phyloP scores from a whole-genome alignment of 64 coral and sea anemone species.

The Pocillopora verrucosa region DNA sequence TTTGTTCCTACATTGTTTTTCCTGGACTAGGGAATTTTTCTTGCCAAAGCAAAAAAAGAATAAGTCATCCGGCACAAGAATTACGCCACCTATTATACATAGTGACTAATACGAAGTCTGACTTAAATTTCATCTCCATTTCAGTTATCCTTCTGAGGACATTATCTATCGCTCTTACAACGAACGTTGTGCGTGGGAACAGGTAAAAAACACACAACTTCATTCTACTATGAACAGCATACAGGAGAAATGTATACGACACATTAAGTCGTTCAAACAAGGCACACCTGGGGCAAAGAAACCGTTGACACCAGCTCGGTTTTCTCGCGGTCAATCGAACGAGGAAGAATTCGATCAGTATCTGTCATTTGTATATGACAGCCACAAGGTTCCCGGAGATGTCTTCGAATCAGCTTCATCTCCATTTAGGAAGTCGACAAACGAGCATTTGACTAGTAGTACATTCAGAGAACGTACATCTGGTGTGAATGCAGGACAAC shows the following conservation, averaged over 20 bases:
- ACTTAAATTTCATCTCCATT: neutral
- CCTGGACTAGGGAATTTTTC: too few species aligned
- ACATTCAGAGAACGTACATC: neutral
- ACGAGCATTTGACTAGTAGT: neutral
- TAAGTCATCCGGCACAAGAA: too few species aligned
- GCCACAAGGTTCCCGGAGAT: conserved; percentile 7
- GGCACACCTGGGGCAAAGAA: neutral
- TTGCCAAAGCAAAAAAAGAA: too few species aligned
- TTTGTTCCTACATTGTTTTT: too few species aligned
- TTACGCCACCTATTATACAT: too few species aligned
- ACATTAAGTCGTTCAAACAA: neutral
- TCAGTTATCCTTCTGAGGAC: conserved; percentile 81
- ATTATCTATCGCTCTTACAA: conserved; percentile 86
- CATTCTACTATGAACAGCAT: conserved; percentile 46
- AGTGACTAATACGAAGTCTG: neutral
- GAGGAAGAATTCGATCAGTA: conserved; percentile 24
- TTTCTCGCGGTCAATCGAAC: neutral
- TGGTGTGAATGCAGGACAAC: neutral
- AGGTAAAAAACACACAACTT: conserved; percentile 50
- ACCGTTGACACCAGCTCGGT: conserved; percentile 19
- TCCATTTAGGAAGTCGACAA: neutral
- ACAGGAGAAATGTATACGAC: conserved; percentile 62
- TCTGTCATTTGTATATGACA: conserved; percentile 60
- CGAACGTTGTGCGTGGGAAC: conserved; percentile 77
- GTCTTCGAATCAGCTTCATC: too few species aligned